A percentile compares a stretch with the other conserved stretches of the same genome.
Conservation (phyloP, 2,888 invertebrate genomes). For the Microctonus brassicae region DNA sequence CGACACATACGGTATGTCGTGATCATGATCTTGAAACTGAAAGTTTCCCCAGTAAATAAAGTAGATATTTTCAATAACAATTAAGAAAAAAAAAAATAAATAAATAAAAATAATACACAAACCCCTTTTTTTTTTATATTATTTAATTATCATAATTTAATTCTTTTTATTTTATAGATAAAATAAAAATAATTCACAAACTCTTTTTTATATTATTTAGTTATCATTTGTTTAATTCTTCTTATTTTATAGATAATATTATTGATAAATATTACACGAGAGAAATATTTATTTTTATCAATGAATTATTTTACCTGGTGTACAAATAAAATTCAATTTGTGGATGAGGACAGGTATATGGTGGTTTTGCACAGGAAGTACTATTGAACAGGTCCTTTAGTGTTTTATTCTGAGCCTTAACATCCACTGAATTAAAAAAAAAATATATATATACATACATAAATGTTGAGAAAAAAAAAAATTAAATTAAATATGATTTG, state of each 20-base stretch:
- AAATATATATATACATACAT: not conserved
- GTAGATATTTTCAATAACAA: too few relatives aligned
- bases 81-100: too few relatives aligned
- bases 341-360: slow-evolving; percentile 85
- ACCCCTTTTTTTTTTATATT: not conserved
- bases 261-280: slow-evolving; percentile 1
- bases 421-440: slow-evolving; percentile 52
- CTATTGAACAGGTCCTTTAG: slow-evolving; percentile 82
- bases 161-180: not conserved
- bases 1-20: slow-evolving; percentile 41
- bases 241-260: not conserved
- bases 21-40: slow-evolving; percentile 69
- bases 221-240: not conserved
- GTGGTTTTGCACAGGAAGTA: slow-evolving; percentile 84
- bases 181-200: too few relatives aligned
- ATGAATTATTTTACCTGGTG: slow-evolving; percentile 82
- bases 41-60: slow-evolving; percentile 48
- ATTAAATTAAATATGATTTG: not conserved
- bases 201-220: not conserved
- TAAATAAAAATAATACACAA: too few relatives aligned
- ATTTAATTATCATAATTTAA: not conserved
- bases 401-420: slow-evolving; percentile 68
- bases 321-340: slow-evolving; percentile 87
- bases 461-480: not conserved
- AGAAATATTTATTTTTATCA: too few relatives aligned